Percentiles rank a stretch among this genome's conserved stretches.
Evolutionary conservation across 2,113 vertebrate genomes (phyloP).

Genomic region (Engystomops pustulosus): DNA sequence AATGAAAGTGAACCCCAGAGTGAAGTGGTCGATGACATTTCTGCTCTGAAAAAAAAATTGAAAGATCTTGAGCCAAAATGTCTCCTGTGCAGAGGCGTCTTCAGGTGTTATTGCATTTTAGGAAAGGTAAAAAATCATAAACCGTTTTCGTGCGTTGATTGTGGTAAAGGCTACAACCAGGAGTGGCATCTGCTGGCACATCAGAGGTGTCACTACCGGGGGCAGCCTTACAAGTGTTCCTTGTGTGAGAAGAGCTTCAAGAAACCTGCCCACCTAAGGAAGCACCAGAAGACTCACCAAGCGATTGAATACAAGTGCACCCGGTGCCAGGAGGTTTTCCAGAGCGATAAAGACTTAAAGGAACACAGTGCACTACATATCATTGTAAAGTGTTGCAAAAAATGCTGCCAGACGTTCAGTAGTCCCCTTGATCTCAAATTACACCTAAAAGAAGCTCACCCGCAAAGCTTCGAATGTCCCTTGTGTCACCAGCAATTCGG

Average conservation of each 20-base stretch:
- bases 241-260: slow-evolving; percentile 41
- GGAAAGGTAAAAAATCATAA: neutral
- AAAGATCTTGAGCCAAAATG: neutral
- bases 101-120: neutral
- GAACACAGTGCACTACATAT: neutral
- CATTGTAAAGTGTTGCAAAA: neutral
- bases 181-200: neutral
- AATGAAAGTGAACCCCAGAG: neutral
- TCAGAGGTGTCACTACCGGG: slow-evolving; percentile 25
- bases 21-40: neutral
- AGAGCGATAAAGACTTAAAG: neutral
- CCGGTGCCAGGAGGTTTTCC: neutral
- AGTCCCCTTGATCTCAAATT: neutral
- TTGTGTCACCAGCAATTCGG: neutral
- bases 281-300: slow-evolving; percentile 41
- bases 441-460: neutral
- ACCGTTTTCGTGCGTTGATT: slow-evolving; percentile 21
- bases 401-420: neutral
- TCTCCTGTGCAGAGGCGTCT: neutral
- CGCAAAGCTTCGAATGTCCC: neutral
- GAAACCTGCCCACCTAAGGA: neutral
- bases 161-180: slow-evolving; percentile 11
- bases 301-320: neutral
- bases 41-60: neutral
- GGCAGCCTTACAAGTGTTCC: neutral